Percentiles rank a stretch among this genome's conserved stretches.
These are phyloP conservation scores for Clavelina lepadiformis DNA, from an alignment of 23 tunicate species.

Conservation along the genomic window DNA sequence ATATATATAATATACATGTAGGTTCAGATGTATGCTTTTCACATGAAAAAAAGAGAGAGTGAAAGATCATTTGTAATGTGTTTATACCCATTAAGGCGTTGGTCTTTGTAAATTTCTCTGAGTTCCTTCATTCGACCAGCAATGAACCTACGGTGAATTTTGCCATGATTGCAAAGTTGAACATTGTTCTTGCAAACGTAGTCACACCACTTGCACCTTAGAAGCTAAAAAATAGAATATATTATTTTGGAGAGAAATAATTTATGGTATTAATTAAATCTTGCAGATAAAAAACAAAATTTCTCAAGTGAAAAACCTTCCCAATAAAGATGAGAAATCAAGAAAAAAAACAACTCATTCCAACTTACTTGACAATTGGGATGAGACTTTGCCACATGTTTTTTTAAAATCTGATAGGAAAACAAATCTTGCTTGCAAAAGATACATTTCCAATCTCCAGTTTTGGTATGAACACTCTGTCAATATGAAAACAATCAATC, in stretches of 20 bases:
- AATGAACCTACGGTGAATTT: not conserved
- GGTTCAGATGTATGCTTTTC: no score
- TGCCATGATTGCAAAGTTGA: not conserved
- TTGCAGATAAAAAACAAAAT: no score
- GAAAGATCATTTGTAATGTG: no score
- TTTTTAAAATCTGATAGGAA: not conserved
- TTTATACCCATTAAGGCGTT: not conserved
- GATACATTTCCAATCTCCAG: conserved; percentile 14
- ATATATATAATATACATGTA: no score
- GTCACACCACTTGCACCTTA: conserved; percentile 1
- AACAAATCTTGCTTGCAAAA: conserved; percentile 1
- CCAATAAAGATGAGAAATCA: no score
- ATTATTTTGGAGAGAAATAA: not conserved
- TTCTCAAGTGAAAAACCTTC: no score
- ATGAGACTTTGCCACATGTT: conserved; percentile 1
- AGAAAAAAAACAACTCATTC: no score
- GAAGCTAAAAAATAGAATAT: not conserved
- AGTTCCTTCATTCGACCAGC: not conserved
- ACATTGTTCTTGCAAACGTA: not conserved
- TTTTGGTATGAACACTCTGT: conserved; percentile 8
- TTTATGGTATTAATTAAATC: no score
- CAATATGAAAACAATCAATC: not conserved
- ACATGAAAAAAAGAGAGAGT: no score
- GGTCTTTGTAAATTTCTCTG: not conserved
- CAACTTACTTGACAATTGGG: conserved; percentile 4